These are phyloP conservation scores for Drosophila testacea DNA, from an alignment of 2,888 invertebrate genomes.

Conservation along the genomic window DNA sequence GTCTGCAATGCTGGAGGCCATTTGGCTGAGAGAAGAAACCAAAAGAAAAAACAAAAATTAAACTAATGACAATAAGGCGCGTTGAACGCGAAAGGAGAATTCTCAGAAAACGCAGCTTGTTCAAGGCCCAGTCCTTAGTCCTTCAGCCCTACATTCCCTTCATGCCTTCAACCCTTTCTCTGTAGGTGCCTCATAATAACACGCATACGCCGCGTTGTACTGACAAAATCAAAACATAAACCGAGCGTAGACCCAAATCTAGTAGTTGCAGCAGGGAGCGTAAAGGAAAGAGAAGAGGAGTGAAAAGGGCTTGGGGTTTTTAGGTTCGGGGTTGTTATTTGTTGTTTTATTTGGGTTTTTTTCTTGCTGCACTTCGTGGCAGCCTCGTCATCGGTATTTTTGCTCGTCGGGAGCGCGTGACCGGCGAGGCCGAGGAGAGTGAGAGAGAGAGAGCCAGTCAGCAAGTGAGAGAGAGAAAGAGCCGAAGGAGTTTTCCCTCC, in stretches of 20 bases:
- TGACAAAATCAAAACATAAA: slow-evolving; percentile 73
- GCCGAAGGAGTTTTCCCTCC: slow-evolving; percentile 68
- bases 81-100: slow-evolving; percentile 49
- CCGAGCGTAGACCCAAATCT: slow-evolving; percentile 54
- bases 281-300: no score
- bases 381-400: slow-evolving; percentile 56
- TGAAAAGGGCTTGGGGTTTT: neutral
- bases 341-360: slow-evolving; percentile 24
- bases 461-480: slow-evolving; percentile 22
- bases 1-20: slow-evolving; percentile 67
- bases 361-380: slow-evolving; percentile 49
- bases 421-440: slow-evolving; percentile 43
- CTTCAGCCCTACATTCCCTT: neutral
- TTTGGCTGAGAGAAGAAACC: slow-evolving; percentile 25
- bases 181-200: slow-evolving; percentile 47
- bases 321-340: slow-evolving; percentile 29
- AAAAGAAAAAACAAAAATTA: slow-evolving; percentile 8
- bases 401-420: slow-evolving; percentile 63
- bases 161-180: neutral
- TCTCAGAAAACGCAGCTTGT: slow-evolving; percentile 35
- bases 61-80: slow-evolving; percentile 70
- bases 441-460: slow-evolving; percentile 6
- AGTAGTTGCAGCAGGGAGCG: slow-evolving; percentile 21
- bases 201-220: slow-evolving; percentile 72
- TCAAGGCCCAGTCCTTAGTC: slow-evolving; percentile 36